Evolutionary conservation across 2,888 invertebrate genomes (phyloP), one percentile per base, ranked within the genome.

Genomic region (Chouioia cunea): DNA sequence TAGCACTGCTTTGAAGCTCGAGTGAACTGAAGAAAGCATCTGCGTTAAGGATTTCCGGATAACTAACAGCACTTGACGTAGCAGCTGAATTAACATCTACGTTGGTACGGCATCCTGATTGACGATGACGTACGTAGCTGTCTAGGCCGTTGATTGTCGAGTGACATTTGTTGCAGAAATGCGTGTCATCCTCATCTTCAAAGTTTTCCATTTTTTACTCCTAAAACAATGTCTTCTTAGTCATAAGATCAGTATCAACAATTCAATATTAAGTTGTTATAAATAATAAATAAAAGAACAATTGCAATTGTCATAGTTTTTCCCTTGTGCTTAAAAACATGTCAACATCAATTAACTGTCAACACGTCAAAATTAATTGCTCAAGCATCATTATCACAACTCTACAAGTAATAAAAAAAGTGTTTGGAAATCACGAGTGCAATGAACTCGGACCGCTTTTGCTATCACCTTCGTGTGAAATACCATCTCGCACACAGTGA

Each of bases 141-240:
- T 93, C 92, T n/a, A 97, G 87, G 0, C 97, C 97, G 47, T 91
- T 86, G 72, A 97, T 92, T 2, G 96, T 95, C 18, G 89, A 83
- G 77, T 93, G 93, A 86, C 97, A 97, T 81, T 93, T 94, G 79
- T 96, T 91, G 86, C 97, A 97, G 74, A 94, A 90, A 82, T 97
- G 97, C 4, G 90, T 92, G 85, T 97, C 95, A 65, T 94, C 93
- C 59, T 95, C 92, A 73, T 91, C 91, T 43, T 74, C 71, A 44
- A 27, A 74, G 47, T 4, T 56, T n/a, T 74, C 64, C 71, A 74
- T 74, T 46, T 69, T 47, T 3, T 18, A 59, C 12, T 14, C 1
- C 20, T 36, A 27, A 22, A n/a, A 4, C 27, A 36, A n/a, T n/a
- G n/a, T 36, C 6, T 36, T 36, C 12, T 36, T 36, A 14, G 46